phyloP scores from a whole-genome alignment of 1,140 invertebrate species.

The Drosophila elegans region DNA sequence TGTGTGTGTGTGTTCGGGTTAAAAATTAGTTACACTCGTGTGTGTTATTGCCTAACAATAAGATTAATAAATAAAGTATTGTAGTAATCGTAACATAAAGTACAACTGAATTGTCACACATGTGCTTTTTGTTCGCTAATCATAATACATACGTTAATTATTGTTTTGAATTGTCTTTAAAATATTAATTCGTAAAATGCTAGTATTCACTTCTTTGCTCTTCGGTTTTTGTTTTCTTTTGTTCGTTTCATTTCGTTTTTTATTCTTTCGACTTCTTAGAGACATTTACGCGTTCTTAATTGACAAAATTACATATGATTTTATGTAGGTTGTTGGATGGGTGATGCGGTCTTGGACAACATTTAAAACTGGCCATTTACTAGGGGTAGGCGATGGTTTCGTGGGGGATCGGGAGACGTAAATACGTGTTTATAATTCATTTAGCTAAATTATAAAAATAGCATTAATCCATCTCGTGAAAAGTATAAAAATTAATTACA shows the following conservation, averaged over 20 bases:
- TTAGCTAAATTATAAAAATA: constrained; percentile 78
- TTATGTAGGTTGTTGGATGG: constrained; percentile 22
- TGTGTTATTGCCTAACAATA: constrained; percentile 49
- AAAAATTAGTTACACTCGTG: constrained; percentile 63
- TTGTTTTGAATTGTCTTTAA: constrained; percentile 39
- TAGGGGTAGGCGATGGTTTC: constrained; percentile 44
- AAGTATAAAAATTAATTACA: constrained; percentile 76
- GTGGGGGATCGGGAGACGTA: constrained; percentile 18
- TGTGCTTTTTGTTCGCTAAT: constrained; percentile 52
- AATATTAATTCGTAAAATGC: constrained; percentile 34
- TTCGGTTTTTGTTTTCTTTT: constrained; percentile 51
- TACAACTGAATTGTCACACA: constrained; percentile 64
- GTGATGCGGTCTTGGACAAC: constrained; percentile 52
- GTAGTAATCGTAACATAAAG: constrained; percentile 57
- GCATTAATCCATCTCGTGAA: constrained; percentile 58
- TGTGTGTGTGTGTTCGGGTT: constrained; percentile 54
- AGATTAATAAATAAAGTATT: constrained; percentile 74
- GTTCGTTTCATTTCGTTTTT: constrained; percentile 15
- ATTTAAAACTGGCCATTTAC: constrained; percentile 71
- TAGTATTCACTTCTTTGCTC: constrained; percentile 58
- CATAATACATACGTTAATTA: constrained; percentile 47
- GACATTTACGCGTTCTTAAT: constrained; percentile 47
- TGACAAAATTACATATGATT: constrained; percentile 53
- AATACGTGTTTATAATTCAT: constrained; percentile 57
- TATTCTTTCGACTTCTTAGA: constrained; percentile 26